phyloP scores from a whole-genome alignment of 2,113 vertebrate species.

The Cranoglanis bouderius region DNA sequence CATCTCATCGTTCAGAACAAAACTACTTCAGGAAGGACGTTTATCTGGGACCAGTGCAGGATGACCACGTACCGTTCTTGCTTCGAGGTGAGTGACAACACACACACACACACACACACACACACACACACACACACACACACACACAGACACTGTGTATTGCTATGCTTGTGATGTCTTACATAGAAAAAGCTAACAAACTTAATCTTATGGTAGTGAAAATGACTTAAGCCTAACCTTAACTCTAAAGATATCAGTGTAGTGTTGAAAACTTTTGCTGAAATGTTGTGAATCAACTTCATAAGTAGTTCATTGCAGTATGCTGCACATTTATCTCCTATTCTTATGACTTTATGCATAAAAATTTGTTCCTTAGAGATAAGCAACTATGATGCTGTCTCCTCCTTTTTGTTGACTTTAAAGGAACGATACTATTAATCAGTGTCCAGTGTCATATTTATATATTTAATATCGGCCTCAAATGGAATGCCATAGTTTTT shows the following conservation, averaged over 20 bases:
- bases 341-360: neutral
- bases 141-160: neutral
- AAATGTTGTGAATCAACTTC: neutral
- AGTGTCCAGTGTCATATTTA: too few relatives aligned
- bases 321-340: neutral
- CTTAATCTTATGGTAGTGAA: too few relatives aligned
- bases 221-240: neutral
- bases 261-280: neutral
- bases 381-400: too few relatives aligned
- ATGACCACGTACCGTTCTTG: constrained; percentile 88
- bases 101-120: neutral
- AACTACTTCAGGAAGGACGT: constrained; percentile 82
- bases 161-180: neutral
- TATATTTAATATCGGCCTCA: too few relatives aligned
- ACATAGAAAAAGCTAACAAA: neutral
- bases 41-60: constrained; percentile 79
- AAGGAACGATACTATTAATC: too few relatives aligned
- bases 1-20: constrained; percentile 74
- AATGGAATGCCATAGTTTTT: too few relatives aligned
- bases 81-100: constrained; percentile 70
- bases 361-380: too few relatives aligned
- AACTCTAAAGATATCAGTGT: neutral
- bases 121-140: neutral
- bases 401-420: too few relatives aligned
- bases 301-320: neutral